A percentile compares a stretch with the other conserved stretches of the same genome.
Conservation (phyloP, 2,113 vertebrate species). For the Lathamus discolor region DNA sequence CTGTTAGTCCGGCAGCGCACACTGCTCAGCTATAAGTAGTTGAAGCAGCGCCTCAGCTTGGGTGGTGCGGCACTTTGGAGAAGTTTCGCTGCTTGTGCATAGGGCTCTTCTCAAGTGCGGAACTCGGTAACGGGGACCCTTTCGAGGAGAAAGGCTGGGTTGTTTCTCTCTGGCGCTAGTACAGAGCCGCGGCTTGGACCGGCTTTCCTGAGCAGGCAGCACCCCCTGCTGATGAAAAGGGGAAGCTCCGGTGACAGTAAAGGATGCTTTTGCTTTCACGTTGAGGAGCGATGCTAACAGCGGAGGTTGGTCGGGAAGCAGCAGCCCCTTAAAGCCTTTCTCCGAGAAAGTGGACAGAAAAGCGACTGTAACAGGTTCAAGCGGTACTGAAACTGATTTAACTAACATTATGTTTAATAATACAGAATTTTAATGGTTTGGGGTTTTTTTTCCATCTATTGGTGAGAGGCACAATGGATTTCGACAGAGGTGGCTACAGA, state of each 20-base stretch:
- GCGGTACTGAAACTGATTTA: not conserved
- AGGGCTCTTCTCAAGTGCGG: not conserved
- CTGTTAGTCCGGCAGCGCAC: not conserved
- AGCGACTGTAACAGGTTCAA: not conserved
- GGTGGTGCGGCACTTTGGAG: not conserved
- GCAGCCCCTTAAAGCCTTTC: not conserved
- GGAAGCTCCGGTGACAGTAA: not conserved
- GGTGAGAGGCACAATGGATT: not conserved
- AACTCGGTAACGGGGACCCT: not conserved
- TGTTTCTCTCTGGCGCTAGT: not conserved
- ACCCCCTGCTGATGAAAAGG: constrained; percentile 20
- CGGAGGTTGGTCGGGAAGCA: not conserved
- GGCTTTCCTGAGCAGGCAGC: not conserved
- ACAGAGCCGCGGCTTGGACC: accelerated
- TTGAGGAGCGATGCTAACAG: not conserved
- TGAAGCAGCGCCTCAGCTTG: not conserved
- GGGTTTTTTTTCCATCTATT: not conserved
- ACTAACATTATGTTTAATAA: not conserved
- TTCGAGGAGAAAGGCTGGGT: not conserved
- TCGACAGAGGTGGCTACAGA: not conserved
- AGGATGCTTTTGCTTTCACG: not conserved
- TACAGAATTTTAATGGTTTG: not conserved
- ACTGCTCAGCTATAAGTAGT: not conserved
- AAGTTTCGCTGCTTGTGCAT: not conserved
- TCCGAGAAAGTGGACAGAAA: not conserved